Conservation (phyloP, 2,113 vertebrate species). For the Serinus canaria region DNA sequence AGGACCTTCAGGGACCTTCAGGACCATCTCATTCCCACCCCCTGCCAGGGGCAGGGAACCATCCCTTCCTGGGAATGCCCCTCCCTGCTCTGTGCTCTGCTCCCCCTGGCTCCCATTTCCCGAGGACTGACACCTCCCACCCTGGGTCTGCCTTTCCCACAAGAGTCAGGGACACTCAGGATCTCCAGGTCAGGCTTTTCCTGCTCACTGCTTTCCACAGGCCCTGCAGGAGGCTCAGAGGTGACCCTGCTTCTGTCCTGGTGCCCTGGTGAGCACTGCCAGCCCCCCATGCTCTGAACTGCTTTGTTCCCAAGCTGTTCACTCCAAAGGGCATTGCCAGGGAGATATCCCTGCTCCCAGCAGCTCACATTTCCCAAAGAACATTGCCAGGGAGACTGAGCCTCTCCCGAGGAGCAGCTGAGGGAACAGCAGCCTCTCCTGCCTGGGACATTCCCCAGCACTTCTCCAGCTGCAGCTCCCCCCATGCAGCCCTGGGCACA, state of each 20-base stretch:
- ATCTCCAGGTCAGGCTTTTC: neutral
- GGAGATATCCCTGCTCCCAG: neutral
- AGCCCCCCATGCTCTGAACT: neutral
- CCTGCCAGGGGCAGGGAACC: neutral
- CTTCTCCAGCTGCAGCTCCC: neutral
- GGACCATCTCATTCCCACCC: neutral
- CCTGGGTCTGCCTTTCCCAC: neutral
- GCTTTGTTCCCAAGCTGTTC: neutral
- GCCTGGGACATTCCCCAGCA: neutral
- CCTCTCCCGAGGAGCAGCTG: neutral
- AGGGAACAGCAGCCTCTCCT: neutral
- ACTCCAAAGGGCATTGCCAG: neutral
- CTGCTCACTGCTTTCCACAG: neutral
- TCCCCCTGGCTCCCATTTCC: neutral
- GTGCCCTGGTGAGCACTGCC: rapidly evolving
- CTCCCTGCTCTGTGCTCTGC: neutral
- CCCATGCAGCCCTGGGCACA: neutral
- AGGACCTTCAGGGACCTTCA: neutral
- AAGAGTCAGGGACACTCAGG: neutral
- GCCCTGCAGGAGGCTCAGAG: neutral
- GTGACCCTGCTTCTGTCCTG: rapidly evolving
- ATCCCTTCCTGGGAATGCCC: neutral
- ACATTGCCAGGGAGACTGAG: neutral
- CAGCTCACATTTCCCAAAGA: neutral
- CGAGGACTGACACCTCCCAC: neutral